Percentiles rank a stretch among this genome's conserved stretches.
Evolutionary conservation across 2,113 vertebrate species (phyloP).

Genomic region (Sinocyclocheilus maitianheensis): DNA sequence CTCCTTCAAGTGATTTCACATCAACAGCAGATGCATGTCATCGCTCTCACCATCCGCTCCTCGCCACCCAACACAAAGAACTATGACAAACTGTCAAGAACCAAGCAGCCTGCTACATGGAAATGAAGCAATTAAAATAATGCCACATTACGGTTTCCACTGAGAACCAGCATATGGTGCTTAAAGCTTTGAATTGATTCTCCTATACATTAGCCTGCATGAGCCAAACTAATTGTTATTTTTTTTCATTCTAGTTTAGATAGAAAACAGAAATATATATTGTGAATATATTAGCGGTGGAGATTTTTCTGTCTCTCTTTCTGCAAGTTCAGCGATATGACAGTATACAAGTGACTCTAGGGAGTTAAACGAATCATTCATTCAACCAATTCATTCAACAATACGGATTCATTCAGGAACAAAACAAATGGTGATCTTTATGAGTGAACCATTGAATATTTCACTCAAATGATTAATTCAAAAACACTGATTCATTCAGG

Average conservation of each 20-base stretch:
- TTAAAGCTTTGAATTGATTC: conserved; percentile 10
- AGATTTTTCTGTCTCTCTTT: background rate
- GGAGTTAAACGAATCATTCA: background rate
- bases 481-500: background rate
- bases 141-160: conserved; percentile 56
- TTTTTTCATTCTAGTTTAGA: no score
- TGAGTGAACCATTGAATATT: no score
- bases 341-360: no score
- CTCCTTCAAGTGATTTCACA: conserved; percentile 64
- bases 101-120: conserved; percentile 58
- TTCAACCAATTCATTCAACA: background rate
- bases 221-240: background rate
- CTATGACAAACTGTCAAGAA: conserved; percentile 59
- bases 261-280: no score
- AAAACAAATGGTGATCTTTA: no score
- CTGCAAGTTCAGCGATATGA: no score
- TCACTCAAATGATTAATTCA: no score
- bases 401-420: no score
- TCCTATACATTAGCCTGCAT: conserved; percentile 6
- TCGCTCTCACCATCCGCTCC: conserved; percentile 18
- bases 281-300: background rate
- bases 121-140: conserved; percentile 69
- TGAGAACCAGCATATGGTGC: conserved; percentile 55
- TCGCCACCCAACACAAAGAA: conserved; percentile 55
- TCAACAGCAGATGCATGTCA: conserved; percentile 61